Conservation (phyloP, 2,888 invertebrate species). For the Osedax fenrisi region DNA sequence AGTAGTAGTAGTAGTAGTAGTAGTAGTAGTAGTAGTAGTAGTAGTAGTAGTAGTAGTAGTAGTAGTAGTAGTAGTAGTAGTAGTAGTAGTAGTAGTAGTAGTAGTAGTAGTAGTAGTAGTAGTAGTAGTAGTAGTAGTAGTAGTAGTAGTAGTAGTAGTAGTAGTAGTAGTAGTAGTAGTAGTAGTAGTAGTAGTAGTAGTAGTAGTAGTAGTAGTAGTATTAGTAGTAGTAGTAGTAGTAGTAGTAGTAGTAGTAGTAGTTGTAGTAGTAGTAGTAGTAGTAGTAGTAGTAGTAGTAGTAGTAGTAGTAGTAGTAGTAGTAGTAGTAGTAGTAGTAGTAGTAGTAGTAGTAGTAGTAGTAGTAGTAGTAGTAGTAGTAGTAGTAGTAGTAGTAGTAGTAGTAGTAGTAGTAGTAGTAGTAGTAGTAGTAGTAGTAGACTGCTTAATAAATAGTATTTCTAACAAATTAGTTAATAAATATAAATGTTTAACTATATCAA, state of each 20-base stretch:
- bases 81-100: slow-evolving; percentile 16
- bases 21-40: slow-evolving; percentile 14
- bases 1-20: neutral
- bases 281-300: slow-evolving; percentile 22
- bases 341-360: neutral
- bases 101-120: slow-evolving; percentile 19
- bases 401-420: slow-evolving; percentile 9
- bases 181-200: no score
- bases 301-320: neutral
- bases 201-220: no score
- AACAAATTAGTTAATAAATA: no score
- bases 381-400: neutral
- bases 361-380: neutral
- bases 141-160: slow-evolving; percentile 3
- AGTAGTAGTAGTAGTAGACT: slow-evolving; percentile 18
- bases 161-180: no score
- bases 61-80: neutral
- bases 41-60: neutral
- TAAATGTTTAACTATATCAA: no score
- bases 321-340: neutral
- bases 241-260: neutral
- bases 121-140: slow-evolving; percentile 14
- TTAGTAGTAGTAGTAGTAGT: no score
- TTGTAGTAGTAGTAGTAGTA: neutral
- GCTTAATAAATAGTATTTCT: no score